Evolutionary conservation across 2,113 vertebrate species (phyloP).

Genomic region (Vicugna pacos): DNA sequence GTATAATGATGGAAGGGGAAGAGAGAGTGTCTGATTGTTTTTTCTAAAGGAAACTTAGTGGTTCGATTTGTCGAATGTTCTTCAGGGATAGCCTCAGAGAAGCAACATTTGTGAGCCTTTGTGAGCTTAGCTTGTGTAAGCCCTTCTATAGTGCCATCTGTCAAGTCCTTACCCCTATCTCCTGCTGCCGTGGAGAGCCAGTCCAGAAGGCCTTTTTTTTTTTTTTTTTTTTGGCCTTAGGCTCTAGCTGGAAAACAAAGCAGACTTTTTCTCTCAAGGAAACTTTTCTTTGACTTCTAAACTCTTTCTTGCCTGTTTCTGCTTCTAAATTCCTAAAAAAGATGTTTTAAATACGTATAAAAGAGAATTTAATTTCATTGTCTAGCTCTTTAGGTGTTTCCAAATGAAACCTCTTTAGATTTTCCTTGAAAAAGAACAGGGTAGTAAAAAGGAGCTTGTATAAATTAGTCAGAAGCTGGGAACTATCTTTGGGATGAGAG

Average conservation of each 20-base stretch:
- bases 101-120: constrained; percentile 82
- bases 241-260: constrained; percentile 68
- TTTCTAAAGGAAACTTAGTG: constrained; percentile 79
- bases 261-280: constrained; percentile 56
- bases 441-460: constrained; percentile 32
- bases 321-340: constrained; percentile 52
- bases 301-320: constrained; percentile 42
- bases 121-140: constrained; percentile 78
- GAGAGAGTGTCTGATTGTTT: constrained; percentile 75
- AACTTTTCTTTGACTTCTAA: constrained; percentile 65
- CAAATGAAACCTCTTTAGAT: not conserved
- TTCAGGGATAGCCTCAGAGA: constrained; percentile 75
- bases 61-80: constrained; percentile 74
- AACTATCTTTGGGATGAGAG: not conserved
- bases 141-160: constrained; percentile 85
- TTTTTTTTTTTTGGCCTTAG: constrained; percentile 18
- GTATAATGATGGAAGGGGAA: constrained; percentile 81
- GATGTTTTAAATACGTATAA: constrained; percentile 22
- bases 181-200: constrained; percentile 51
- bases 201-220: constrained; percentile 38
- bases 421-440: constrained; percentile 18
- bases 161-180: constrained; percentile 61
- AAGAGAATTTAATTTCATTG: constrained; percentile 32
- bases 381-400: not conserved
- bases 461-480: not conserved